Conservation (phyloP, 2,797 vertebrate genomes). For the Octomys mimax region DNA sequence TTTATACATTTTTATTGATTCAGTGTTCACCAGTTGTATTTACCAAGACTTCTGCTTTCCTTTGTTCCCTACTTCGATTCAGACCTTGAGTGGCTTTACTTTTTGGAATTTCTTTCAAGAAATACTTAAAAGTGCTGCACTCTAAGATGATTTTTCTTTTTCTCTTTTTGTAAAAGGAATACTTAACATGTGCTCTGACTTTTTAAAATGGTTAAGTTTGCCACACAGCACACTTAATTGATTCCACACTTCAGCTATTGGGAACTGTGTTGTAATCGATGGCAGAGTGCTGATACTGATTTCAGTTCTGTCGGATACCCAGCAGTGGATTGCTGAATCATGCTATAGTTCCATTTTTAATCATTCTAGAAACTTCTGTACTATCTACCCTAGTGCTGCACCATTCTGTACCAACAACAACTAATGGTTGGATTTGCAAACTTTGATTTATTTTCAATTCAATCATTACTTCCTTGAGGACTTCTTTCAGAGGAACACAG, state of each 20-base stretch:
- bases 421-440: background rate
- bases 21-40: background rate
- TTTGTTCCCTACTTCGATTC: background rate
- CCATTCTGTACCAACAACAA: background rate
- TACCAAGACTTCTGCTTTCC: background rate
- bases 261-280: background rate
- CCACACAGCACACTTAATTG: background rate
- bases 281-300: background rate
- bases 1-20: slow-evolving; percentile 4
- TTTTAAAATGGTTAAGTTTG: background rate
- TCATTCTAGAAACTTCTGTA: background rate
- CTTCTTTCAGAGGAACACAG: background rate
- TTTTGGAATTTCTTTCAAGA: background rate
- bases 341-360: background rate
- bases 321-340: background rate
- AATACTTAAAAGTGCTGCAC: background rate
- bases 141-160: background rate
- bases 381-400: background rate
- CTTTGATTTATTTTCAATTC: slow-evolving; percentile 41
- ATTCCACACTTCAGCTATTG: background rate
- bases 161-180: background rate
- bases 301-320: background rate
- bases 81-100: background rate
- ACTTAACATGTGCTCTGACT: background rate
- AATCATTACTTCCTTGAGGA: background rate